Evolutionary conservation across 2,888 invertebrate genomes (phyloP).

Genomic region (Timandra comae): DNA sequence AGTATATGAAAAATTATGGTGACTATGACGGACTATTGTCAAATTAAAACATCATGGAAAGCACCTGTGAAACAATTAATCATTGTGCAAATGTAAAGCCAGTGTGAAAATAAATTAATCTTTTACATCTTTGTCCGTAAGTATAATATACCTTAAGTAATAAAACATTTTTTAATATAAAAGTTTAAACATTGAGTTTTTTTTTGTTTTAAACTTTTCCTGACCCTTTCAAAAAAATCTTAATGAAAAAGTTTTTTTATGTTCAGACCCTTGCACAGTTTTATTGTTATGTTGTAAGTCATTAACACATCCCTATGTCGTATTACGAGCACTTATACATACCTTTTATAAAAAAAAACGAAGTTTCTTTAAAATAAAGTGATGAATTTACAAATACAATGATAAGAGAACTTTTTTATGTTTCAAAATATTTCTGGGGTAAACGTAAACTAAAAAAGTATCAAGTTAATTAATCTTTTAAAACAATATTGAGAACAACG

Average conservation of each 20-base stretch:
- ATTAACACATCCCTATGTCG: too few species aligned
- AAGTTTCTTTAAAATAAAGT: too few species aligned
- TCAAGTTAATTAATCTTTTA: too few species aligned
- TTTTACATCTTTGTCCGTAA: constrained; percentile 36
- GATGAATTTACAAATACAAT: too few species aligned
- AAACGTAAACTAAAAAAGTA: too few species aligned
- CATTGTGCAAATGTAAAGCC: constrained; percentile 42
- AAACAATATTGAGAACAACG: too few species aligned
- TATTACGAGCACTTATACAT: too few species aligned
- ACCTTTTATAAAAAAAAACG: too few species aligned
- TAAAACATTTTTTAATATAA: background rate
- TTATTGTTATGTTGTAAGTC: too few species aligned
- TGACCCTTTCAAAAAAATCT: background rate
- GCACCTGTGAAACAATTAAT: constrained; percentile 55
- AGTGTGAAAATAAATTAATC: constrained; percentile 38
- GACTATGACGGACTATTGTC: constrained; percentile 48
- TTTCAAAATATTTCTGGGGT: too few species aligned
- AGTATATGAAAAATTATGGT: too few species aligned
- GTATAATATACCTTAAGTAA: constrained; percentile 12
- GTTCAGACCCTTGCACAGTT: background rate
- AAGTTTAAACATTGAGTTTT: background rate
- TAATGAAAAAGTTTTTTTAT: background rate
- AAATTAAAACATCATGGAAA: constrained; percentile 51
- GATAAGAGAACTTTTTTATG: too few species aligned
- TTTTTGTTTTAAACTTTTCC: background rate